phyloP scores from a whole-genome alignment of 2,113 vertebrate species.

The Phalacrocorax brasilianus region DNA sequence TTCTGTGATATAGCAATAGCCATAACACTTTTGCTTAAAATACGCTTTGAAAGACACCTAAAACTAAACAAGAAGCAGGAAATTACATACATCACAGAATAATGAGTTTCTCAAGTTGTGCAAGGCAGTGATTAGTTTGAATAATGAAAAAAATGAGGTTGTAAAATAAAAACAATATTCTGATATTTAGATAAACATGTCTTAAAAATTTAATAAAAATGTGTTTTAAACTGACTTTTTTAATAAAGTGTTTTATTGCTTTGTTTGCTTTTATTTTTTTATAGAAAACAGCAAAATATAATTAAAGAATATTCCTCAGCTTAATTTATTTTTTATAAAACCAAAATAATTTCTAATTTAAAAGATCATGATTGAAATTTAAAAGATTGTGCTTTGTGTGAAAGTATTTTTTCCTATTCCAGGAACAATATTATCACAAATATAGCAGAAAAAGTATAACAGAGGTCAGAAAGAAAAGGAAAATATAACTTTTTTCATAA shows the following conservation, averaged over 20 bases:
- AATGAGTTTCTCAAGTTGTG: background rate
- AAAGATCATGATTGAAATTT: background rate
- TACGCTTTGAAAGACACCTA: background rate
- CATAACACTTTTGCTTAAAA: background rate
- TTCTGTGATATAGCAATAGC: background rate
- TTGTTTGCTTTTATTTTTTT: background rate
- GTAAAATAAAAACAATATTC: background rate
- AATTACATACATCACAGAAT: background rate
- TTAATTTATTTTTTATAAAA: background rate
- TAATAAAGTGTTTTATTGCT: background rate
- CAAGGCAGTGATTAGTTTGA: background rate
- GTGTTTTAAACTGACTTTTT: background rate
- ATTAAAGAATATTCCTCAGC: background rate
- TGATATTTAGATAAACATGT: background rate
- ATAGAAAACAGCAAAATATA: background rate
- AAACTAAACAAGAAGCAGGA: background rate
- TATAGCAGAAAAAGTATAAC: background rate
- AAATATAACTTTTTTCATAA: background rate
- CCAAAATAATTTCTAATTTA: background rate
- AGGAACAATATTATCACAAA: background rate
- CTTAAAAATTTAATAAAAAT: background rate
- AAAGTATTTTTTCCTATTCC: background rate
- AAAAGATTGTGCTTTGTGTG: background rate
- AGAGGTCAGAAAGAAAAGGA: background rate
- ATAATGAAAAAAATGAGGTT: background rate